Evolutionary conservation across 2,797 vertebrate species (phyloP), one percentile per base, ranked within the genome.

Genomic region (Huso huso): DNA sequence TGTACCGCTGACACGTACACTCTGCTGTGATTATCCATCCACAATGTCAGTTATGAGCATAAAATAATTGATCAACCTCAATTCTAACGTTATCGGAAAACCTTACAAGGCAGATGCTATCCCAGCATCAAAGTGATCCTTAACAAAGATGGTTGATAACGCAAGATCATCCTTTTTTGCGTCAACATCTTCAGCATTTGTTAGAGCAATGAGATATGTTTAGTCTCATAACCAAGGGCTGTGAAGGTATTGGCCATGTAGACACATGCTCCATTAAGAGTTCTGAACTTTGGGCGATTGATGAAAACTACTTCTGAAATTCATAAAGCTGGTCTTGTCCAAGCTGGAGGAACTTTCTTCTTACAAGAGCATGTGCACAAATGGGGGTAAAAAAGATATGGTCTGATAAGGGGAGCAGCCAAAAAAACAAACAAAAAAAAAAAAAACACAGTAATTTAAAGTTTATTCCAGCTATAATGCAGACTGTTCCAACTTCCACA

Each of bases 381-480:
- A 88, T 86, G 84, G 84, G 86, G 82, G 87, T 84, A 37, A 75
- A 85, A 88, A 89, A 89, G 80, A 89, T 89, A 87, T 88, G 84
- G 86, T 87, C 83, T 86, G 85, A 86, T 71, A 88, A 48, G 85
- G 86, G 87, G 87, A 89, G 87, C 86, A 90, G 87, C 86, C 83
- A 84, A 88, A 92, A 89, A 87, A 91, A 92, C 90, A 90, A 18
- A 89, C 91, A 18, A 18, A 18, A 18, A 18, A 88, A 87, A 92
- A 92, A 91, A 87, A 82, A 89, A 93, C 91, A 87, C 75, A 85
- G 89, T 92, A 92, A 93, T 96, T 95, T 92, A 91, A 87, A 89
- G 86, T 92, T 91, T 91, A 87, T 91, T 93, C 91, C 92, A 94
- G 92, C 88, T 91, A 91, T 90, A 90, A 92, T 90, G 89, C 87